Conservation (phyloP, 2,113 vertebrate genomes). For the Terrapene triunguis region DNA sequence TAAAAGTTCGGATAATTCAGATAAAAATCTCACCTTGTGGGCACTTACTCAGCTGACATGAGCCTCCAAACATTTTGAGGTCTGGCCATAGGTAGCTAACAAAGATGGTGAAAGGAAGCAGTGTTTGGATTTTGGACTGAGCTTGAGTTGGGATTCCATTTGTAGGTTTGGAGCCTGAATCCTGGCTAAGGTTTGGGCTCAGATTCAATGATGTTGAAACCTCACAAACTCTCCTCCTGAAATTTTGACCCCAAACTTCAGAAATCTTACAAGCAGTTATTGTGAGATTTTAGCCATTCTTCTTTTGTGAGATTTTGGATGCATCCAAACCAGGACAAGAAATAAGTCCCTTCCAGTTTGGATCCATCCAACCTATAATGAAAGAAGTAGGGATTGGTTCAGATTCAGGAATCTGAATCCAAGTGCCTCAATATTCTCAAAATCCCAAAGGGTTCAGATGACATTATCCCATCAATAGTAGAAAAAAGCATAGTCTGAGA, state of each 20-base stretch:
- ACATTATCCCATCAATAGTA: neutral
- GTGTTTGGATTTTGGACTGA: neutral
- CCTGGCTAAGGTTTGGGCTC: neutral
- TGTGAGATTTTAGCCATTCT: neutral
- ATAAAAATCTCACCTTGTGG: neutral
- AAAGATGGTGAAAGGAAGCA: neutral
- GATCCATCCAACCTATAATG: neutral
- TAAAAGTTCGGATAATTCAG: neutral
- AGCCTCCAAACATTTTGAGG: neutral
- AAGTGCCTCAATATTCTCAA: neutral
- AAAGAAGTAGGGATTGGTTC: neutral
- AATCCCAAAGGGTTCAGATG: neutral
- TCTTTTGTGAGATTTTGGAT: neutral
- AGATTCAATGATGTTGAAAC: neutral
- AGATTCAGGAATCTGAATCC: neutral
- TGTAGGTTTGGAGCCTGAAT: neutral
- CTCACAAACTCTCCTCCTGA: neutral
- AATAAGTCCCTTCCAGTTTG: neutral
- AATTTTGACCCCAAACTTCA: neutral
- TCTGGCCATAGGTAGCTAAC: neutral
- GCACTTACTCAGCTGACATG: neutral
- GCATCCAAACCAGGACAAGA: neutral
- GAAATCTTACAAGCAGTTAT: neutral
- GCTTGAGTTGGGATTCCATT: neutral
- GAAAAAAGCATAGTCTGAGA: neutral